Evolutionary conservation across 2,888 invertebrate species (phyloP).

Genomic region (Idaea aversata): DNA sequence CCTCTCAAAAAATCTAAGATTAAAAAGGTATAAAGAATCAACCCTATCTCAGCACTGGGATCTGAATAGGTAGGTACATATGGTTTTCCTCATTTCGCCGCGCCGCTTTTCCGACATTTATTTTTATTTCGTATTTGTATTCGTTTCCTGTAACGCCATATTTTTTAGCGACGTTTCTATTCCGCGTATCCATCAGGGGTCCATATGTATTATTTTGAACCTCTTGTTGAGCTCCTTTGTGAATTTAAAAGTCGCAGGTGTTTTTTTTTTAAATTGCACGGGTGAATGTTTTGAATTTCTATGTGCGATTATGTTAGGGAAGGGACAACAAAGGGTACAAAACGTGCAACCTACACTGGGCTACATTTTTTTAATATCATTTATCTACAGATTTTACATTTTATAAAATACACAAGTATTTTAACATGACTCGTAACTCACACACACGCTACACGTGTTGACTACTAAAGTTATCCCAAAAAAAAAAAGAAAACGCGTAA

Average conservation of each 20-base stretch:
- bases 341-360: background rate
- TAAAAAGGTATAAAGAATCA: slow-evolving; percentile 21
- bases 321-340: background rate
- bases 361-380: background rate
- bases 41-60: slow-evolving; percentile 47
- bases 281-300: slow-evolving; percentile 12
- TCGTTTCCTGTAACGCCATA: slow-evolving; percentile 72
- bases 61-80: slow-evolving; percentile 50
- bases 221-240: slow-evolving; percentile 26
- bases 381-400: background rate
- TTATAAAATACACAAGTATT: background rate
- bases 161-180: slow-evolving; percentile 67
- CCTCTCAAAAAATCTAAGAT: background rate
- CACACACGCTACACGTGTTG: slow-evolving; percentile 50
- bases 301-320: slow-evolving; percentile 13
- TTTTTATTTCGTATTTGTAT: slow-evolving; percentile 76
- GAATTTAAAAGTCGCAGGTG: slow-evolving; percentile 31
- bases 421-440: slow-evolving; percentile 32
- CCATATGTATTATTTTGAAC: slow-evolving; percentile 35
- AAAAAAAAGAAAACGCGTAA: slow-evolving; percentile 21
- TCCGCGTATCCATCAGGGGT: slow-evolving; percentile 34
- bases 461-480: slow-evolving; percentile 44
- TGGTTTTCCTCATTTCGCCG: slow-evolving; percentile 71
- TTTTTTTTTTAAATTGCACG: slow-evolving; percentile 18
- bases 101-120: slow-evolving; percentile 62